Base-by-base conservation (phyloP, 2,888 invertebrate species). In the Yponomeuta malinellus region DNA sequence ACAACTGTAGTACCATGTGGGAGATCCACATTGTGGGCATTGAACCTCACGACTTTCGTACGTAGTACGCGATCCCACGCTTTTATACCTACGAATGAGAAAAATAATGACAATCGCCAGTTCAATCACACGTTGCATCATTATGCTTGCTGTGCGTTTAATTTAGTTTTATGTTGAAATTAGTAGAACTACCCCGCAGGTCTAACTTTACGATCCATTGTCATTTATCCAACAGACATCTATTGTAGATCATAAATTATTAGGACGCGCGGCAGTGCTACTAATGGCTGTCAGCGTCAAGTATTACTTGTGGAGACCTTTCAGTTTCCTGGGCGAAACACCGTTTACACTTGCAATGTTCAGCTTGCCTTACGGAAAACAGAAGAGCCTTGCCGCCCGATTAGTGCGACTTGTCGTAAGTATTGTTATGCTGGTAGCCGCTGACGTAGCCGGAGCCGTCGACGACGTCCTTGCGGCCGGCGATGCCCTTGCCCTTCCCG, bases 401-500 rank as follows among this genome's bases (percentile, higher is more conserved):
- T 48, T 89, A 90, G 77, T 95, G 93, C 70, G 93, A 89, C 80
- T 93, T 94, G 79, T 94, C 94, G 83, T 95, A 96, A 0, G 95
- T 94, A 81, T 96, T 95, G 87, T 96, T 97, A 82, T 97, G 96
- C 81, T 96, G 96, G 83, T 97, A 97, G 29, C 97, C 97, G 64
- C 95, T 93, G 71, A 97, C 97, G 82, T 97, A 97, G 69, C 97
- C 97, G 2, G 95, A 94, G 33, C 90, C 93, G 77, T 96, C 96
- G 31, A 94, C 93, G 15, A 95, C 70, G 80, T 97, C 96, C 83
- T 96, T 96, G 71, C 97, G 93, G 33, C 97, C 97, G 2, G 96
- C 93, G 72, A 97, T 96, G 8, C 97, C 97, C 83, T 96, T 96
- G 29, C 97, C 97, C 84, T 96, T 97, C 72, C 97, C 97, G 43